Conservation (phyloP, 2,888 invertebrate species). For the Hydrotaea diabolus region DNA sequence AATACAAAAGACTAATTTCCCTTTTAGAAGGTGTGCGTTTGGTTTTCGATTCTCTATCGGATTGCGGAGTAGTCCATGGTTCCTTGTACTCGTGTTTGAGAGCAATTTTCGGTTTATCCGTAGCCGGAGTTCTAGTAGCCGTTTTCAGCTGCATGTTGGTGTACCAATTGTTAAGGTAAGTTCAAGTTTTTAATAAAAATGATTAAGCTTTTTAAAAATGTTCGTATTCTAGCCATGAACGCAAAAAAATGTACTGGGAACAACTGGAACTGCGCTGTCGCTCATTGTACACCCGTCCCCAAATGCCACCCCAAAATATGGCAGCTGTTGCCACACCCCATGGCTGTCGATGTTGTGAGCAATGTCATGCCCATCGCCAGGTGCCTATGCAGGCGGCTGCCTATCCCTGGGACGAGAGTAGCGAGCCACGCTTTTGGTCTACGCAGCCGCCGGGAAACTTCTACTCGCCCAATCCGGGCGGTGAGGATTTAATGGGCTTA, state of each 20-base stretch:
- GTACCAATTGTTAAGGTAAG: slow-evolving; percentile 90
- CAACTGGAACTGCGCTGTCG: slow-evolving; percentile 92
- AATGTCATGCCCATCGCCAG: slow-evolving; percentile 84
- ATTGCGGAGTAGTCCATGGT: slow-evolving; percentile 95
- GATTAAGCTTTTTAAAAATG: not conserved
- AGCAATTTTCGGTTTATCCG: slow-evolving; percentile 94
- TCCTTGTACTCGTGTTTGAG: slow-evolving; percentile 93
- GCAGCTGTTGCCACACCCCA: slow-evolving; percentile 80
- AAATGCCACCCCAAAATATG: slow-evolving; percentile 75
- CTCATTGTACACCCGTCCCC: slow-evolving; percentile 85
- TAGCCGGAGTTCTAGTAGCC: slow-evolving; percentile 93
- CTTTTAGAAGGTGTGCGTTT: slow-evolving; percentile 85
- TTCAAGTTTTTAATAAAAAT: slow-evolving; percentile 8
- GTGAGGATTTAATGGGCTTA: slow-evolving; percentile 77
- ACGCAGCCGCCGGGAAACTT: slow-evolving; percentile 86
- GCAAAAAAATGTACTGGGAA: slow-evolving; percentile 97
- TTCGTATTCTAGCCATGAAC: slow-evolving; percentile 86
- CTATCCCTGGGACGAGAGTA: slow-evolving; percentile 83
- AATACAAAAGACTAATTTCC: too few species aligned
- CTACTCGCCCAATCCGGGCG: slow-evolving; percentile 91
- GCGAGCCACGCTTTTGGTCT: slow-evolving; percentile 82
- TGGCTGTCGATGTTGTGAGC: slow-evolving; percentile 87
- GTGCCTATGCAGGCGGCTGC: slow-evolving; percentile 82
- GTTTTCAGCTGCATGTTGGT: slow-evolving; percentile 96
- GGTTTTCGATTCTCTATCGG: slow-evolving; percentile 92